Evolutionary conservation across 1,140 invertebrate species (phyloP), one percentile per base, ranked within the genome.

Genomic region (Sweltsa coloradensis): DNA sequence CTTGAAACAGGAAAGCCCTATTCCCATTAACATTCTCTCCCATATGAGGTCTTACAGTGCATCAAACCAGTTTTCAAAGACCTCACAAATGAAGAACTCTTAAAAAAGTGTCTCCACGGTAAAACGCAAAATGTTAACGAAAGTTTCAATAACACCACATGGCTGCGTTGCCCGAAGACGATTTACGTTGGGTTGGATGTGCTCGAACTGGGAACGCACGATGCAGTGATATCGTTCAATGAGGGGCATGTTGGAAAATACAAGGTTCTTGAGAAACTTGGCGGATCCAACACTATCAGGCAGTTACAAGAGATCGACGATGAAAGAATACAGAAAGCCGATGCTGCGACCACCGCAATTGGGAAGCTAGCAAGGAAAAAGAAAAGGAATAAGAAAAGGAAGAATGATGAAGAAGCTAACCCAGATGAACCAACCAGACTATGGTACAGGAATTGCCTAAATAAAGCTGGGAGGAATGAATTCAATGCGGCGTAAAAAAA

Each of bases 61-160:
- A 44, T 51, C 3, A 53, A 53, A 44, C 36, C 36, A 2, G 47
- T 42, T 40, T 55, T 51, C 42, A 23, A 41, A 48, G 50, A 41
- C 21, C 41, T 51, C 11, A 7, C 47, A 21, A 42, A 50, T 14
- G 22, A 27, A 2, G 29, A 51, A 7, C 41, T 55, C 11, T 27
- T 55, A 24, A 48, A 50, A 47, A 53, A 51, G 44, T 54, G 51
- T 47, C 39, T 54, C 5, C 47, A 50, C 24, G 43, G 51, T 11
- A 29, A 37, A 16, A 51, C 48, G 6, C 53, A 55, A 23, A 53
- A 53, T 48, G 16, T 34, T 41, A 55, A 53, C 29, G 53, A 52
- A 44, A 19, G 26, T 29, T 41, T 54, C 18, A 52, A 54, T 39
- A 34, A 31, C 25, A 25, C 52, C 2, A 41, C 53, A 31, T 55